A percentile compares a stretch with the other conserved stretches of the same genome.
phyloP scores from a whole-genome alignment of 2,888 invertebrate species.

The Boloria selene region DNA sequence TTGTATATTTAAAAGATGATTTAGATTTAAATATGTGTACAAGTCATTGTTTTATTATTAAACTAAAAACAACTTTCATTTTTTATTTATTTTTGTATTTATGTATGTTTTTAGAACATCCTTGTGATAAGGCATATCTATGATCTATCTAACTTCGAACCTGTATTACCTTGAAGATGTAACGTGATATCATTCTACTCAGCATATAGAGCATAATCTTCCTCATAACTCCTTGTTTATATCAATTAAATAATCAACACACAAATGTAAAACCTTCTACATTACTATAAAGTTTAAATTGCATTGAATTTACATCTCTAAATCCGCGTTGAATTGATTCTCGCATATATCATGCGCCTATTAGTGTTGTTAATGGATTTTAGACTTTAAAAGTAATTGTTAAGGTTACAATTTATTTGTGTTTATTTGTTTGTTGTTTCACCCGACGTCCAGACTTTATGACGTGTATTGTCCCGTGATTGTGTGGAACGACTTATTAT shows the following conservation, averaged over 20 bases:
- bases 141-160: not conserved
- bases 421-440: slow-evolving; percentile 22
- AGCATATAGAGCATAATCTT: slow-evolving; percentile 4
- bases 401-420: slow-evolving; percentile 20
- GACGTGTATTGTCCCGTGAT: slow-evolving; percentile 60
- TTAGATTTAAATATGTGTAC: no score
- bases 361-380: slow-evolving; percentile 46
- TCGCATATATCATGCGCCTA: slow-evolving; percentile 49
- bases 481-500: slow-evolving; percentile 65
- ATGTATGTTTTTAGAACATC: no score
- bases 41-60: no score
- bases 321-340: slow-evolving; percentile 52
- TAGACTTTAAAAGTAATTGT: slow-evolving; percentile 39
- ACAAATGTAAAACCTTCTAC: slow-evolving; percentile 44
- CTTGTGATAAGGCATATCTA: no score
- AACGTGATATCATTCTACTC: not conserved
- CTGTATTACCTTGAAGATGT: slow-evolving; percentile 1
- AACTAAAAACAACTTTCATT: no score
- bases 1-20: no score
- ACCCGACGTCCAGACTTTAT: slow-evolving; percentile 49
- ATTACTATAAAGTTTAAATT: slow-evolving; percentile 35
- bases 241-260: slow-evolving; percentile 31
- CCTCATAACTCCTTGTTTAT: slow-evolving; percentile 18
- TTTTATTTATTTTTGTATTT: no score
- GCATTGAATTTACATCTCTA: slow-evolving; percentile 47